These are phyloP conservation scores for Amaurobius ferox DNA, from an alignment of 2,888 invertebrate species.

Conservation along the genomic window DNA sequence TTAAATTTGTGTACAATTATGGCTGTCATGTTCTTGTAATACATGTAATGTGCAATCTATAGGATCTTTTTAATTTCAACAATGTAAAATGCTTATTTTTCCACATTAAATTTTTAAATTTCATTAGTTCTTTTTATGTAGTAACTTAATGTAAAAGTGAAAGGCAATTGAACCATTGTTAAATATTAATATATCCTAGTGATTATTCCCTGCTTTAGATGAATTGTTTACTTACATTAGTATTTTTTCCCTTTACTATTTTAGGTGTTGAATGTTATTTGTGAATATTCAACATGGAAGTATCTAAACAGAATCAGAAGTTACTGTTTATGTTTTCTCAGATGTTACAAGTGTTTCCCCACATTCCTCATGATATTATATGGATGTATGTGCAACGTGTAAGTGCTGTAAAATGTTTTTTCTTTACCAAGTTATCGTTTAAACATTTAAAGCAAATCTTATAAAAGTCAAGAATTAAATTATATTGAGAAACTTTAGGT, in stretches of 20 bases:
- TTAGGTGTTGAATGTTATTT: background rate
- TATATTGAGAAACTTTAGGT: too few species aligned
- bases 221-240: background rate
- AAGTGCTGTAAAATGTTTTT: background rate
- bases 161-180: background rate
- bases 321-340: constrained; percentile 3
- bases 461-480: too few species aligned
- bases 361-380: constrained; percentile 15
- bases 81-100: too few species aligned
- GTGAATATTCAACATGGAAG: background rate
- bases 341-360: constrained; percentile 21
- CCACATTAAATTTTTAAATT: too few species aligned
- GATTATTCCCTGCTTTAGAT: too few species aligned
- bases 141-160: too few species aligned
- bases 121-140: too few species aligned
- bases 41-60: too few species aligned
- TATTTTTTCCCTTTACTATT: background rate
- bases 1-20: too few species aligned
- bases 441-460: background rate
- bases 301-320: constrained; percentile 9
- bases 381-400: background rate
- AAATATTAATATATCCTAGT: background rate
- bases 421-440: background rate
- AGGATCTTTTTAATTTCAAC: too few species aligned
- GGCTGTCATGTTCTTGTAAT: too few species aligned